A percentile compares a stretch with the other conserved stretches of the same genome.
phyloP scores from a whole-genome alignment of 2,797 vertebrate genomes.

The Anabacerthia variegaticeps region DNA sequence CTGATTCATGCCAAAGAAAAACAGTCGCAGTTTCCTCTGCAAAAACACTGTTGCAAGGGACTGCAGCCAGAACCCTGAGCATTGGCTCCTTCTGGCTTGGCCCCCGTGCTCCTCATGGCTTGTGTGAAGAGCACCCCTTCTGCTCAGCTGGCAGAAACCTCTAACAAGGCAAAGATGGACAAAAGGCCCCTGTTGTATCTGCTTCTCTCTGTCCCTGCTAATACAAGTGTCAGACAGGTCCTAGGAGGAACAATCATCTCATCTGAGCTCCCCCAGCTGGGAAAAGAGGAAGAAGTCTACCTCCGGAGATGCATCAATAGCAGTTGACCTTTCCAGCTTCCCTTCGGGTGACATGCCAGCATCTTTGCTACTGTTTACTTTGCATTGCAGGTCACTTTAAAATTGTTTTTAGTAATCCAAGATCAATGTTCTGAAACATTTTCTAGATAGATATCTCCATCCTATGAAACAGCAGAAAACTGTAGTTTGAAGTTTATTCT shows the following conservation, averaged over 20 bases:
- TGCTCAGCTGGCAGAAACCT: background rate
- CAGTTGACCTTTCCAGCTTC: background rate
- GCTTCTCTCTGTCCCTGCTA: background rate
- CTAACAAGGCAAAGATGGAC: background rate
- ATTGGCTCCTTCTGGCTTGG: background rate
- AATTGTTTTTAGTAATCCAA: background rate
- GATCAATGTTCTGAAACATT: background rate
- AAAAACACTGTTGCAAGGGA: background rate
- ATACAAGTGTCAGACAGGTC: background rate
- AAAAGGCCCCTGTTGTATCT: background rate
- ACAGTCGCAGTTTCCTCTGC: background rate
- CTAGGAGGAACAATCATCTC: background rate
- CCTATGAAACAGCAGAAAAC: background rate
- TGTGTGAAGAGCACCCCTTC: background rate
- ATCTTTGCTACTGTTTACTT: background rate
- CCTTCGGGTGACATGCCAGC: background rate
- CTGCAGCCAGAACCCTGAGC: background rate
- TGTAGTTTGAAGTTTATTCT: background rate
- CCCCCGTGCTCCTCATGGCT: accelerated
- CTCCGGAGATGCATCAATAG: background rate
- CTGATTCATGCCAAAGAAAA: background rate
- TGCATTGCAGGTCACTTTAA: background rate
- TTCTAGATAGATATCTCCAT: background rate
- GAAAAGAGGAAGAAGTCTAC: background rate
- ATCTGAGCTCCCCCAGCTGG: background rate